phyloP scores from a whole-genome alignment of 2,797 vertebrate genomes.

The Chromobotia macracanthus region DNA sequence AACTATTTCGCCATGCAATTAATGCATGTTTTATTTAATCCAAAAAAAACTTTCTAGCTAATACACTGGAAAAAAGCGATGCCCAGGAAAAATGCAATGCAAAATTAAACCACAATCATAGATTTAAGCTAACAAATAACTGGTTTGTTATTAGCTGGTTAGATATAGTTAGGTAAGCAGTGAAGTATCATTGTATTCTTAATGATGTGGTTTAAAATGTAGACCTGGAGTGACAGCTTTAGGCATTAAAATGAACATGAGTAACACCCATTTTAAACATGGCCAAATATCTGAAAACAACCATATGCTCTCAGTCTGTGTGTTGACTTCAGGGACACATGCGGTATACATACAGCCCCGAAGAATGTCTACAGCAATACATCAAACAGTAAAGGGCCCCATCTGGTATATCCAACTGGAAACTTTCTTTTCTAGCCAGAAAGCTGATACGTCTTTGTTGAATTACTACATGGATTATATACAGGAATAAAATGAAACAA shows the following conservation, averaged over 20 bases:
- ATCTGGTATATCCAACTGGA: neutral
- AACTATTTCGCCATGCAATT: too few relatives aligned
- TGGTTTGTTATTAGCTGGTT: too few relatives aligned
- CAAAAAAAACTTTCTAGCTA: too few relatives aligned
- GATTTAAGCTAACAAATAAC: too few relatives aligned
- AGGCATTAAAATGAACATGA: neutral
- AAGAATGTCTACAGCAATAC: neutral
- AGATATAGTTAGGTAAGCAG: too few relatives aligned
- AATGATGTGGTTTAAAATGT: neutral
- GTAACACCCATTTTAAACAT: neutral
- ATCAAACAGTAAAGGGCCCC: neutral
- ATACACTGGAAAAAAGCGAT: too few relatives aligned
- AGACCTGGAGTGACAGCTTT: neutral
- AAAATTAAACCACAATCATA: too few relatives aligned
- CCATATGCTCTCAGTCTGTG: neutral
- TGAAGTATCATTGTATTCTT: neutral
- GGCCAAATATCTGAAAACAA: neutral
- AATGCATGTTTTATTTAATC: too few relatives aligned
- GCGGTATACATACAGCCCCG: neutral
- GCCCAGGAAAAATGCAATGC: too few relatives aligned
- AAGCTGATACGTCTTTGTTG: neutral
- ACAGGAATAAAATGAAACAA: slow-evolving; percentile 25
- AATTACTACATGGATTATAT: neutral
- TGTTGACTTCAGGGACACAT: neutral
- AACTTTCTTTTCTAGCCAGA: neutral